Percentiles rank a stretch among this genome's conserved stretches.
phyloP scores from a whole-genome alignment of 1,140 invertebrate genomes.

The Eueides isabella region DNA sequence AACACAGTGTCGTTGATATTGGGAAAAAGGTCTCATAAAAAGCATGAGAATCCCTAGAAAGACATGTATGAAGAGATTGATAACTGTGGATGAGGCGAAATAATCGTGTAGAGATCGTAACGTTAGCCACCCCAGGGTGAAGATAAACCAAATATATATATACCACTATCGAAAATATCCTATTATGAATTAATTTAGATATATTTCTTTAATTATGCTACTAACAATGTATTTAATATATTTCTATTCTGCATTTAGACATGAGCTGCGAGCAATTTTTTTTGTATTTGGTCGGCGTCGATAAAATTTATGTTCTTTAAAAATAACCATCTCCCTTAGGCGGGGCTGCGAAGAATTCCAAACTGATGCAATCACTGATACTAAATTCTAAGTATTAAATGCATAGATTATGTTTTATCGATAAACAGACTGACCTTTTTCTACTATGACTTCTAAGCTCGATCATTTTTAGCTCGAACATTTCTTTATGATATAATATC shows the following conservation, averaged over 20 bases:
- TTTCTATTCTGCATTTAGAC: conserved; percentile 1
- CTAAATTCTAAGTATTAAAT: conserved; percentile 29
- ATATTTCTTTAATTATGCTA: not conserved
- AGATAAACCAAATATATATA: no score
- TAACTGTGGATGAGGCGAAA: no score
- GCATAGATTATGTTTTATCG: not conserved
- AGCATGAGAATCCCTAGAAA: no score
- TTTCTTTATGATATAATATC: no score
- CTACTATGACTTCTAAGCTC: not conserved
- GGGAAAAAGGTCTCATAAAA: no score
- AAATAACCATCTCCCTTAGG: conserved; percentile 22
- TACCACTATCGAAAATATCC: no score
- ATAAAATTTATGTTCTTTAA: conserved; percentile 31
- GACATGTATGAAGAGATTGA: no score
- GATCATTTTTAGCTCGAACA: no score
- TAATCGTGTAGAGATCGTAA: no score
- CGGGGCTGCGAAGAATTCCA: conserved; percentile 21
- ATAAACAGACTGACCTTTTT: not conserved
- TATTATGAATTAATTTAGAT: no score
- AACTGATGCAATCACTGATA: conserved; percentile 20
- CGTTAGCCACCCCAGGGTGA: no score
- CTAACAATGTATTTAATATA: not conserved
- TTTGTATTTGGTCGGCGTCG: conserved; percentile 24
- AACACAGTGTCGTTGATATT: no score
- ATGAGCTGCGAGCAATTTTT: conserved; percentile 19